A percentile compares a stretch with the other conserved stretches of the same genome.
These are phyloP conservation scores for Echinometra lucunter DNA, from an alignment of 53 echinoderm and acorn worm species.

Conservation along the genomic window DNA sequence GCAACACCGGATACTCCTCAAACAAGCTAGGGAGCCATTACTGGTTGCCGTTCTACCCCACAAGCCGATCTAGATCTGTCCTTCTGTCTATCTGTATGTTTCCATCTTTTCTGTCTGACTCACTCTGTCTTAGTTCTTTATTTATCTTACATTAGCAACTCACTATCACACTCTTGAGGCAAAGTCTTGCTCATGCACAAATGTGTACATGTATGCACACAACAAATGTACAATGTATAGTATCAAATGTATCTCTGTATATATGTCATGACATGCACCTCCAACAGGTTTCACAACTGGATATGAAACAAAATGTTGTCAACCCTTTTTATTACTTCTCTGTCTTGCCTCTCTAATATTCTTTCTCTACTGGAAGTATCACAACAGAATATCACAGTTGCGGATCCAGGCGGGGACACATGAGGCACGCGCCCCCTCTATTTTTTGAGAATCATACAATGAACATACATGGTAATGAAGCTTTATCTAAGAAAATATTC, in stretches of 20 bases:
- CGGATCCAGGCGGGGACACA: no score
- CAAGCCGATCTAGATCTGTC: constrained; percentile 6
- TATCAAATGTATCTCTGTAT: no score
- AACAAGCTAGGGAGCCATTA: constrained; percentile 35
- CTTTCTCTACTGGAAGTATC: neutral
- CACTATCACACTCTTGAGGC: neutral
- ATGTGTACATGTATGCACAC: neutral
- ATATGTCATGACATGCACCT: neutral
- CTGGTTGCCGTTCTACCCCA: neutral
- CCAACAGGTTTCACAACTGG: no score
- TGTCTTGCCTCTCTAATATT: neutral
- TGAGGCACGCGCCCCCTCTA: no score
- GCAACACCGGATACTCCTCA: constrained; percentile 60
- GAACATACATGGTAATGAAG: no score
- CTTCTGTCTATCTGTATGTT: neutral
- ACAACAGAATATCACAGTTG: no score
- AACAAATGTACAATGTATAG: no score
- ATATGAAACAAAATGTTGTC: neutral
- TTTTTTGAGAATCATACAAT: no score
- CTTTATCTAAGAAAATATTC: no score
- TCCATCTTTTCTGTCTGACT: neutral
- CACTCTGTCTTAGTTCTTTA: neutral
- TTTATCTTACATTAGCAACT: constrained; percentile 27
- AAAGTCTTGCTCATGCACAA: neutral
- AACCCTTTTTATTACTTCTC: neutral